Conservation (phyloP, 2,888 invertebrate species). For the Parasteatoda lunata region DNA sequence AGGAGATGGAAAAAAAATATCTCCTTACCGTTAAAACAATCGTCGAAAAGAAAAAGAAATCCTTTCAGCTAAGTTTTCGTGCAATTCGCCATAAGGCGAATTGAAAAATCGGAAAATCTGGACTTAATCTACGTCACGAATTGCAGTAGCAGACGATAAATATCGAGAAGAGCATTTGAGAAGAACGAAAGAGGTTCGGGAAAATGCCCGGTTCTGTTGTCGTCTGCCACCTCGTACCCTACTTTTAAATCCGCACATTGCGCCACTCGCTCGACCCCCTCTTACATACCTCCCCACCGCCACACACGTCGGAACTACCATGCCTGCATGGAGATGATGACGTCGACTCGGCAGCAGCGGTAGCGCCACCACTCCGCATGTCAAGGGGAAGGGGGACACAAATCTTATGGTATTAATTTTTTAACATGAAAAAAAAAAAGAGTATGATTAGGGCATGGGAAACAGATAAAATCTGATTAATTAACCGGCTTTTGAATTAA, state of each 20-base stretch:
- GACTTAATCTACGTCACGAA: neutral
- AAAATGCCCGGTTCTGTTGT: constrained; percentile 55
- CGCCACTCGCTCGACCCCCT: constrained; percentile 56
- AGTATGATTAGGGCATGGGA: too few relatives aligned
- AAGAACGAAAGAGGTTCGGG: constrained; percentile 32
- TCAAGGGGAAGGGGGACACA: neutral
- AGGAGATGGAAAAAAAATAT: neutral
- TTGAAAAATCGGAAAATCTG: neutral
- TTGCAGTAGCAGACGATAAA: constrained; percentile 13
- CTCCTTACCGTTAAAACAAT: constrained; percentile 20
- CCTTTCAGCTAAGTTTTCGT: constrained; percentile 11
- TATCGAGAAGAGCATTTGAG: constrained; percentile 11
- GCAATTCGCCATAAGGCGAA: neutral
- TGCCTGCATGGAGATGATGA: constrained; percentile 51
- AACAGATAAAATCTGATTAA: too few relatives aligned
- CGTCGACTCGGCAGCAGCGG: constrained; percentile 36
- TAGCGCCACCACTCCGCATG: constrained; percentile 39
- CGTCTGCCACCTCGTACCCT: constrained; percentile 44
- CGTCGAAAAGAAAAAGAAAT: constrained; percentile 1
- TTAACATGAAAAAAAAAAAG: too few relatives aligned
- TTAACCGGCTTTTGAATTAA: too few relatives aligned
- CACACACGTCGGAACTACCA: constrained; percentile 11
- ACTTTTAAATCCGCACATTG: constrained; percentile 68
- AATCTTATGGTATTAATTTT: too few relatives aligned
- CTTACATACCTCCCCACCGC: constrained; percentile 21